These are phyloP conservation scores for Onthophagus sagittarius DNA, from an alignment of 2,888 invertebrate species.

Conservation along the genomic window DNA sequence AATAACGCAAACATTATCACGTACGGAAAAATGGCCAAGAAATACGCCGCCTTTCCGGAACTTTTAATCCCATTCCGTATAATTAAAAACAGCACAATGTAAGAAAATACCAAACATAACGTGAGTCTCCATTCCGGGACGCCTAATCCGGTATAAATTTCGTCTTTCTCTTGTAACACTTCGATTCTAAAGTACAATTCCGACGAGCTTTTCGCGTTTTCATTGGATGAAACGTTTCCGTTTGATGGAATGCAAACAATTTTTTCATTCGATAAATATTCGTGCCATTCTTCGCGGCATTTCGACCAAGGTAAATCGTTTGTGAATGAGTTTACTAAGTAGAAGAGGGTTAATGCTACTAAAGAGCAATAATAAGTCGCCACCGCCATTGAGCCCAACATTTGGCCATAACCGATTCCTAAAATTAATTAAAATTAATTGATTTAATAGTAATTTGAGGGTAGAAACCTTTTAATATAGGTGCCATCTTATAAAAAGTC, in stretches of 20 bases:
- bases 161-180: conserved; percentile 51
- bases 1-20: conserved; percentile 71
- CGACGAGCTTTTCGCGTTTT: conserved; percentile 13
- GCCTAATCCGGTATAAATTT: conserved; percentile 50
- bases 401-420: conserved; percentile 68
- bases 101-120: conserved; percentile 62
- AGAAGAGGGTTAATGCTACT: conserved; percentile 69
- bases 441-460: neutral
- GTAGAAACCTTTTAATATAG: conserved; percentile 55
- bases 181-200: conserved; percentile 42
- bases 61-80: conserved; percentile 72
- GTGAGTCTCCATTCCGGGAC: conserved; percentile 66
- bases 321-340: conserved; percentile 67
- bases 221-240: neutral
- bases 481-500: conserved; percentile 54
- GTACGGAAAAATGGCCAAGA: conserved; percentile 83
- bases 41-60: conserved; percentile 80
- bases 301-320: conserved; percentile 68
- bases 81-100: conserved; percentile 66
- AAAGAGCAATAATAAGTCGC: conserved; percentile 74
- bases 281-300: conserved; percentile 58
- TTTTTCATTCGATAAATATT: conserved; percentile 25
- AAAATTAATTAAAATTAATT: conserved; percentile 12
- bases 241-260: conserved; percentile 20
- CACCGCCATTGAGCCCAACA: conserved; percentile 60